Conservation (phyloP, 2,797 vertebrate genomes). For the Melanotaenia trifasciata region DNA sequence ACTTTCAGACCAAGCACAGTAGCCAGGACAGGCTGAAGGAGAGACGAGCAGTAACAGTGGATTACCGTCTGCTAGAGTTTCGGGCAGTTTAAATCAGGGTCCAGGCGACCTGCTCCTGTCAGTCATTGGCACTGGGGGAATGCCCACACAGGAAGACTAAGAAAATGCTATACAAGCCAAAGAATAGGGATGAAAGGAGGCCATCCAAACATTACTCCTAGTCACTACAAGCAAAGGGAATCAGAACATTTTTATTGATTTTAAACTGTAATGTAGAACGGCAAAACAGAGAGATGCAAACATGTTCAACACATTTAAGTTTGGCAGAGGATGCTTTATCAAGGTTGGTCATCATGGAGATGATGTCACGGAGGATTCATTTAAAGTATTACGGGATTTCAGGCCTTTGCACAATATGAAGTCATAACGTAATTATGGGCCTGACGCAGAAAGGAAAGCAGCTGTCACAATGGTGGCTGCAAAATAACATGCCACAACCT, state of each 20-base stretch:
- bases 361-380: constrained; percentile 6
- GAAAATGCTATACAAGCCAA: constrained; percentile 44
- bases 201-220: not conserved
- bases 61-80: constrained; percentile 81
- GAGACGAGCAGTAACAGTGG: constrained; percentile 55
- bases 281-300: not conserved
- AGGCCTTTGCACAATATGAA: constrained; percentile 41
- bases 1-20: constrained; percentile 43
- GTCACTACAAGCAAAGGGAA: not conserved
- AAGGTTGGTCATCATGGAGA: constrained; percentile 15
- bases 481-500: constrained; percentile 36
- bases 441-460: constrained; percentile 51
- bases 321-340: constrained; percentile 7
- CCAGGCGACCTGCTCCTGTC: constrained; percentile 83
- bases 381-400: constrained; percentile 16
- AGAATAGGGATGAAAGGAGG: constrained; percentile 26
- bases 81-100: constrained; percentile 79
- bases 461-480: constrained; percentile 47
- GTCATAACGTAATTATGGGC: constrained; percentile 56
- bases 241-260: not conserved
- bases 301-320: not conserved
- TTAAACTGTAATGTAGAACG: not conserved
- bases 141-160: constrained; percentile 50
- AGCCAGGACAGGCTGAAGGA: constrained; percentile 48
- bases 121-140: constrained; percentile 71